Conservation (phyloP, 2,113 vertebrate species). For the Silurus meridionalis region DNA sequence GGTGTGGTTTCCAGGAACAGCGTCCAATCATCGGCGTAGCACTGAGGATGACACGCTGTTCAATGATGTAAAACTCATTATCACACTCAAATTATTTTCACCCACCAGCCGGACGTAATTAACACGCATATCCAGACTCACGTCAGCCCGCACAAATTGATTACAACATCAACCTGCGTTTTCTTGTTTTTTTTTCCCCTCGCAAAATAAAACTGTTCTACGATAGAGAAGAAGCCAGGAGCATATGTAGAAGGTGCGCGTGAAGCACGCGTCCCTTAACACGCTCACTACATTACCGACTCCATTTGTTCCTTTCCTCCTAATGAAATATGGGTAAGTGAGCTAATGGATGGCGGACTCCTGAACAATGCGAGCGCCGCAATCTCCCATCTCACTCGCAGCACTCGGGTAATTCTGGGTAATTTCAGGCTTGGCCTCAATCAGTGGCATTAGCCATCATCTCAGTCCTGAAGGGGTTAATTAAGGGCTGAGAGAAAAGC, state of each 20-base stretch:
- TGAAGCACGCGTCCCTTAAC: background rate
- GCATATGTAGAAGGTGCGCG: slow-evolving; percentile 34
- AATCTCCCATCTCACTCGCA: slow-evolving; percentile 56
- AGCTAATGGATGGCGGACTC: slow-evolving; percentile 53
- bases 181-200: background rate
- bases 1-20: slow-evolving; percentile 23
- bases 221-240: slow-evolving; percentile 41
- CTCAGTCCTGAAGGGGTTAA: slow-evolving; percentile 74
- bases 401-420: slow-evolving; percentile 61
- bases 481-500: slow-evolving; percentile 67
- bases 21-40: slow-evolving; percentile 43
- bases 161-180: slow-evolving; percentile 66
- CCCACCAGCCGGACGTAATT: slow-evolving; percentile 74
- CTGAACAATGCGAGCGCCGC: slow-evolving; percentile 57
- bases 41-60: slow-evolving; percentile 62
- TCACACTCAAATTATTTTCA: slow-evolving; percentile 76
- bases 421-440: slow-evolving; percentile 72
- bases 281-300: slow-evolving; percentile 21
- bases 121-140: slow-evolving; percentile 74
- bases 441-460: slow-evolving; percentile 68
- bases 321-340: slow-evolving; percentile 60
- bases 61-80: slow-evolving; percentile 73
- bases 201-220: background rate
- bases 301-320: slow-evolving; percentile 52
- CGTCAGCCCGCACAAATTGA: slow-evolving; percentile 74